Evolutionary conservation across 2,797 vertebrate genomes (phyloP).

Genomic region (Oophaga sylvatica): DNA sequence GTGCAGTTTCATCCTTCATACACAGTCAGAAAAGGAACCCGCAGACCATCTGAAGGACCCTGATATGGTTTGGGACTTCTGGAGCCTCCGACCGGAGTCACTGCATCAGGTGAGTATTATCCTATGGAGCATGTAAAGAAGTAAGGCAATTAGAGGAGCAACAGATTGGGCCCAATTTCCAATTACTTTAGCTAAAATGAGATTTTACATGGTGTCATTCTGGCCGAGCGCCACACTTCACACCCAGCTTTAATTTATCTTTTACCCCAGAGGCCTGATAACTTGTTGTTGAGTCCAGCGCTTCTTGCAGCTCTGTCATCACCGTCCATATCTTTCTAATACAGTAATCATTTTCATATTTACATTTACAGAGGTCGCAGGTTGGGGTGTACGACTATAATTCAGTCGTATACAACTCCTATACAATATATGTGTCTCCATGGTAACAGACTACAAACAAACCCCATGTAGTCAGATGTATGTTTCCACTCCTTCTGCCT

Average conservation of each 20-base stretch:
- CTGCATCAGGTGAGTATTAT: constrained; percentile 85
- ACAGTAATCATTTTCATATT: not conserved
- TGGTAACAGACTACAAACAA: not conserved
- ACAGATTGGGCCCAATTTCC: too few relatives aligned
- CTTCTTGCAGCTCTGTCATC: not conserved
- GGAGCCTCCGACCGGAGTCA: constrained; percentile 89
- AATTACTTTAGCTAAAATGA: too few relatives aligned
- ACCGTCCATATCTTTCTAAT: not conserved
- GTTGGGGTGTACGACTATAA: not conserved
- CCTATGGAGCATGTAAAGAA: too few relatives aligned
- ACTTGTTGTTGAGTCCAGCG: not conserved
- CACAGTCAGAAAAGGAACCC: constrained; percentile 97
- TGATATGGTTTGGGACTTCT: constrained; percentile 98
- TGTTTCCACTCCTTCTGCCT: not conserved
- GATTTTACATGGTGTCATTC: not conserved
- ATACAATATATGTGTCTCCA: not conserved
- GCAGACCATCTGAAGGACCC: constrained; percentile 95
- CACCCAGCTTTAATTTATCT: not conserved
- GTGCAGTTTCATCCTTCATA: constrained; percentile 92
- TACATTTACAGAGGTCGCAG: too few relatives aligned
- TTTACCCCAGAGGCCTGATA: not conserved
- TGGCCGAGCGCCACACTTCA: not conserved
- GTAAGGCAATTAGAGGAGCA: too few relatives aligned
- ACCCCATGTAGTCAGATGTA: not conserved
- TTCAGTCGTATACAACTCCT: not conserved